Conservation (phyloP, 2,888 invertebrate species). For the Microchrysa polita region DNA sequence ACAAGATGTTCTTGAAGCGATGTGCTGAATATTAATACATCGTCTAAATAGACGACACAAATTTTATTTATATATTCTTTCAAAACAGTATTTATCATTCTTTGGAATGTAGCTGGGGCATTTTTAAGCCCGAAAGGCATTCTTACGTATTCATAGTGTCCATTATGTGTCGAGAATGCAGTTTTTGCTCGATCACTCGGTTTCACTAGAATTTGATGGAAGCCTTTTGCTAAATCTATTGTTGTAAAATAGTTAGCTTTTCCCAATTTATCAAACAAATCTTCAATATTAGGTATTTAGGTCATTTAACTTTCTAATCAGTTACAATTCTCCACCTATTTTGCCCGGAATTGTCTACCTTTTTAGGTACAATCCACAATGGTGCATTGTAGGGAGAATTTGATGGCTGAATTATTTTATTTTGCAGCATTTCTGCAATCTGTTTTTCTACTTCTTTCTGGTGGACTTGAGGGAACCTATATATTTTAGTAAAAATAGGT, state of each 20-base stretch:
- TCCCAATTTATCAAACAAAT: no score
- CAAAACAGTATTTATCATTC: conserved; percentile 48
- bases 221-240: conserved; percentile 53
- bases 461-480: conserved; percentile 28
- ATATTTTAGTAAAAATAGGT: conserved; percentile 28
- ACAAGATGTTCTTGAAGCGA: conserved; percentile 52
- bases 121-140: conserved; percentile 42
- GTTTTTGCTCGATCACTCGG: conserved; percentile 35
- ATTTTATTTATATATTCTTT: no score
- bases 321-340: no score
- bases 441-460: conserved; percentile 31
- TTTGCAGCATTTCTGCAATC: no score
- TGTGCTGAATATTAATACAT: conserved; percentile 43
- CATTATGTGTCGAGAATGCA: conserved; percentile 30
- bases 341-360: conserved; percentile 24
- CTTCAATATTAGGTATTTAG: no score
- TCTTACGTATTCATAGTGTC: conserved; percentile 36
- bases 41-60: no score
- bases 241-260: conserved; percentile 54
- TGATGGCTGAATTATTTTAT: background rate
- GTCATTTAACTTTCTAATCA: no score
- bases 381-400: conserved; percentile 26
- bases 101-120: conserved; percentile 35
- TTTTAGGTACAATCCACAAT: conserved; percentile 35
- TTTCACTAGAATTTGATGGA: conserved; percentile 29